Evolutionary conservation across 2,888 invertebrate species (phyloP), one percentile per base, ranked within the genome.

Genomic region (Mythimna albipuncta): DNA sequence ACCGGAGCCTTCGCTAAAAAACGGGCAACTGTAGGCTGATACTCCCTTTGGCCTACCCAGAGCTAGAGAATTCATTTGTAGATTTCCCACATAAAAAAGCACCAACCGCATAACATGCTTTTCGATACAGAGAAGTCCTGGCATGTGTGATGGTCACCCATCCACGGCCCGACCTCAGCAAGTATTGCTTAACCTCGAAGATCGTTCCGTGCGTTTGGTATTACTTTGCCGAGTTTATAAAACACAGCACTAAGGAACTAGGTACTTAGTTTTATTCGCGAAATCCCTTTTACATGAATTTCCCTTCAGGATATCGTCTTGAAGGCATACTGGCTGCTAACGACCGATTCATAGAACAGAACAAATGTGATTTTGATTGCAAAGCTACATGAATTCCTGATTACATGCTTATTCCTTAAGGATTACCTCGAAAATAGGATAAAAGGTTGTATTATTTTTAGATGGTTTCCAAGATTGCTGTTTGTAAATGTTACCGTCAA

Each of bases 281-380:
- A 58, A 59, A 38, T 32, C 52, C 38, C 26, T 47, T 38, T 41
- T 38, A 58, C 63, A 77, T 41, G 59, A 72, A 79, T 79, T 59
- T 72, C 63, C 38, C 35, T 72, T 72, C 13, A 16, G 54, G 26
- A 69, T 82, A 69, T 19, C 44, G 41, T 54, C 21, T 62, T 67
- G 52, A 57, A 66, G 63, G 72, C 32, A 50, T 32, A 21, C 65
- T 32, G 26, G 41, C 13, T 32, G 50, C 55, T 83, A 85, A 85
- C 77, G 84, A 85, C 67, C 47, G 10, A 72, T 79, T 84, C 69
- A 85, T 77, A n/a, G 47, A 21, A 64, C 44, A 62, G 50, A 64
- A 59, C 69, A 70, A 75, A 86, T 63, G 75, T 71, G 57, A 81
- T 79, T 86, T 82, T 78, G 72, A 85, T 80, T 62, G 64, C 71